Base-by-base conservation (phyloP, 2,113 vertebrate genomes). In the Tenrec ecaudatus region DNA sequence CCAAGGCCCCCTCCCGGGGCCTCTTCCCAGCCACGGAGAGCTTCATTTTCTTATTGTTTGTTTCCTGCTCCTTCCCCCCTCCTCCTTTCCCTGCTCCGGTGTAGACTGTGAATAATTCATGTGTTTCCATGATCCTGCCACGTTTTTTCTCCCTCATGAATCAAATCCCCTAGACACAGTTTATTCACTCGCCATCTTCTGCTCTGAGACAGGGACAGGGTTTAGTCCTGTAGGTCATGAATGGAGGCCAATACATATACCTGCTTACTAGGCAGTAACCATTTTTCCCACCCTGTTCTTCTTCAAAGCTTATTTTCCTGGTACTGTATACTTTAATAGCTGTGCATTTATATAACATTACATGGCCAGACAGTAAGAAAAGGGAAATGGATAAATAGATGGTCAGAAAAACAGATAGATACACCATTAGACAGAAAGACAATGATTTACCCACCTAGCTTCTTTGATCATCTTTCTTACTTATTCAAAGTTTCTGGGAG, bases 31-130 rank as follows among this genome's bases (percentile, higher is more conserved):
- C 57, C 1, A 0, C 10, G 19, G 62, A 93, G n/a, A 88, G 82
- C 43, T 81, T 94, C 86, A 15, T 91, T 84, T 86, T 38, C 38
- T 68, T 60, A 17, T 68, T 71, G 73, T 47, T 47, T n/a, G 19
- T 47, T 62, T 90, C 83, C 77, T 73, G 62, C 81, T 47, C 76
- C 60, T 40, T 38, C 82, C 57, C 79, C 76, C 66, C 76, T 60
- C 90, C 82, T 73, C 82, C 47, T 20, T 81, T 38, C 82, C 60
- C 53, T 64, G 77, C 19, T 9, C 85, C 12, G 0, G 73, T 86
- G 82, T 84, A 60, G 89, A 86, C 0, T 82, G 87, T 96, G 94
- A 96, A 93, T 96, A 96, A 97, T 95, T 95, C 81, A 85, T 93
- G 31, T 86, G 76, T 84, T 95, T 96, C 86, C 86, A 93, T 85